Conservation (phyloP, 2,888 invertebrate genomes). For the Cephus sareptanus region DNA sequence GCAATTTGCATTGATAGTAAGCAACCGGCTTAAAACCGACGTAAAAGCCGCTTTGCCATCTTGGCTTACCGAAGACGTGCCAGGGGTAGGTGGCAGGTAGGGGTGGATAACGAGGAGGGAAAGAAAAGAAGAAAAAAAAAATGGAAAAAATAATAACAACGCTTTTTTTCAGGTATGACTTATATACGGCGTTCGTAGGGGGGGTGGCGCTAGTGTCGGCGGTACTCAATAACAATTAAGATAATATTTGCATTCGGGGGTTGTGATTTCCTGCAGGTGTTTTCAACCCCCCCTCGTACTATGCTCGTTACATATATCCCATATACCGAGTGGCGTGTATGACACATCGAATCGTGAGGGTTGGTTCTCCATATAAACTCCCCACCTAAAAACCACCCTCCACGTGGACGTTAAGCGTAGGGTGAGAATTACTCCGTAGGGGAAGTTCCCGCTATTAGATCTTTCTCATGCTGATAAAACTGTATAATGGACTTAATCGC, state of each 20-base stretch:
- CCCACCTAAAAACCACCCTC: slow-evolving; percentile 16
- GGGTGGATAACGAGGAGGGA: neutral
- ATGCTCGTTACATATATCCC: slow-evolving; percentile 47
- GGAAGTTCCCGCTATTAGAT: slow-evolving; percentile 54
- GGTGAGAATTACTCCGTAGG: slow-evolving; percentile 38
- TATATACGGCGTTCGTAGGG: neutral
- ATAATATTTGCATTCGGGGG: slow-evolving; percentile 65
- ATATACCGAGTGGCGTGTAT: slow-evolving; percentile 54
- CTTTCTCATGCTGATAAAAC: slow-evolving; percentile 65
- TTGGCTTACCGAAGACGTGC: slow-evolving; percentile 12
- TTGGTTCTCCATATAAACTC: neutral
- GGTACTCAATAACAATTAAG: slow-evolving; percentile 59
- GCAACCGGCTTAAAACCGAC: slow-evolving; percentile 52
- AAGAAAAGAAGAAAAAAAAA: neutral
- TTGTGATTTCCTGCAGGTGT: slow-evolving; percentile 66
- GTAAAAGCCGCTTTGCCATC: slow-evolving; percentile 55
- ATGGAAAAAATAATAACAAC: neutral
- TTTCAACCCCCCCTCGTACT: slow-evolving; percentile 26
- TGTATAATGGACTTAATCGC: slow-evolving; percentile 65
- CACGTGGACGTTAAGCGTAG: slow-evolving; percentile 20
- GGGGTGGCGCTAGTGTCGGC: slow-evolving; percentile 15
- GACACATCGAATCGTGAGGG: slow-evolving; percentile 55
- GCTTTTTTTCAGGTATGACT: neutral
- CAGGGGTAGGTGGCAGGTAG: neutral
- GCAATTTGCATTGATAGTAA: slow-evolving; percentile 63